These are phyloP conservation scores for Mionectes macconnelli DNA, from an alignment of 2,113 vertebrate species.

Conservation along the genomic window DNA sequence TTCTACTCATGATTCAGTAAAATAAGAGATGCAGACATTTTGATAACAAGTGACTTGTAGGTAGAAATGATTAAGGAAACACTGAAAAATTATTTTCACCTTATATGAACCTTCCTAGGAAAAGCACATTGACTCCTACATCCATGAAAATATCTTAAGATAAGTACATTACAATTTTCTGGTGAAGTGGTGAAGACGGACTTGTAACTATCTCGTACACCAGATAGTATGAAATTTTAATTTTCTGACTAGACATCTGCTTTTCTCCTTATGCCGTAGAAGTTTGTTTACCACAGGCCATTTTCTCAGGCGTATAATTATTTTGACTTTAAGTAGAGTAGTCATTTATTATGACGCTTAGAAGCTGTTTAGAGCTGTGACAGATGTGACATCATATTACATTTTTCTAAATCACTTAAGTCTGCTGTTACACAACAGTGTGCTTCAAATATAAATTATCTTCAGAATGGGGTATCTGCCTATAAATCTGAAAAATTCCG, in stretches of 20 bases:
- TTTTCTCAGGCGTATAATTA: conserved; percentile 58
- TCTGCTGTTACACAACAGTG: background rate
- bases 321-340: conserved; percentile 54
- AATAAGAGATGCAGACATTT: background rate
- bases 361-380: conserved; percentile 40
- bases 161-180: background rate
- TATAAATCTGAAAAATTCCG: background rate
- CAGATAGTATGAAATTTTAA: conserved; percentile 44
- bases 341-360: conserved; percentile 26
- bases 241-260: background rate
- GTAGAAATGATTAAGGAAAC: background rate
- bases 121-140: background rate
- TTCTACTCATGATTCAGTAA: background rate
- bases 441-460: background rate
- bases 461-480: background rate
- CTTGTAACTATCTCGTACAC: background rate
- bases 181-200: background rate
- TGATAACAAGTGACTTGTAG: background rate
- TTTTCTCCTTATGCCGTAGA: conserved; percentile 66
- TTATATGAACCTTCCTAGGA: background rate
- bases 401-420: conserved; percentile 17
- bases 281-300: conserved; percentile 73
- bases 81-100: background rate
- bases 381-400: conserved; percentile 30
- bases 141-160: background rate